Percentiles rank a stretch among this genome's conserved stretches.
phyloP scores from a whole-genome alignment of 1,140 invertebrate genomes.

The Habropoda laboriosa region DNA sequence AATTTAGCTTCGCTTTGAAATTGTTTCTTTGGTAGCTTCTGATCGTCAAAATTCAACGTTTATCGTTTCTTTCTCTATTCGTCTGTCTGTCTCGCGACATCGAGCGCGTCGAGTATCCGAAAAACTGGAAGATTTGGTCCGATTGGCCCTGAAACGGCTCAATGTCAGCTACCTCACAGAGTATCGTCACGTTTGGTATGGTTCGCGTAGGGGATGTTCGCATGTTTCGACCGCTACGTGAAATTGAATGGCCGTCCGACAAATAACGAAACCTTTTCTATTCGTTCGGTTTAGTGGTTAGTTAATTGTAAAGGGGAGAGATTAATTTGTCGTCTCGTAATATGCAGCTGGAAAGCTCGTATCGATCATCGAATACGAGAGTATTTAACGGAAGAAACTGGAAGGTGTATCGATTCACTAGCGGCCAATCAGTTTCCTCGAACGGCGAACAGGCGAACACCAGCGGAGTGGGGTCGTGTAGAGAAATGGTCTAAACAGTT shows the following conservation, averaged over 20 bases:
- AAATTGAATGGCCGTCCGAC: slow-evolving; percentile 22
- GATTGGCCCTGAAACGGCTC: slow-evolving; percentile 78
- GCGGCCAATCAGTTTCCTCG: slow-evolving; percentile 20
- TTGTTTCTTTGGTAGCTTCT: too few relatives aligned
- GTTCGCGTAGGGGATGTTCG: slow-evolving; percentile 67
- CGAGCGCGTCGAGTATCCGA: slow-evolving; percentile 26
- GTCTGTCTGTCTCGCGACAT: not conserved
- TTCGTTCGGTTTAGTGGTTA: too few relatives aligned
- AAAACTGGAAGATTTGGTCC: slow-evolving; percentile 73
- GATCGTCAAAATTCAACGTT: not conserved
- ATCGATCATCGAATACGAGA: not conserved
- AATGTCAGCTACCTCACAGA: slow-evolving; percentile 80
- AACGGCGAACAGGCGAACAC: slow-evolving; percentile 23
- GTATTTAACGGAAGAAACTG: not conserved
- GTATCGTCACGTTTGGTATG: slow-evolving; percentile 74
- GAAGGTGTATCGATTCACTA: not conserved
- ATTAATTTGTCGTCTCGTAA: not conserved
- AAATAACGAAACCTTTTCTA: not conserved
- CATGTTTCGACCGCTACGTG: slow-evolving; percentile 45
- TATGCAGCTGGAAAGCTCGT: not conserved
- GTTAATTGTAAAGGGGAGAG: too few relatives aligned
- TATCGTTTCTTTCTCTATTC: not conserved
- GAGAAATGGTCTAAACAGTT: slow-evolving; percentile 80
- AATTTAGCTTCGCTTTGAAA: not conserved
- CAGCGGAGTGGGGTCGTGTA: slow-evolving; percentile 38